Conservation (phyloP, 1,140 invertebrate genomes). For the Thalassaphorura encarpata region DNA sequence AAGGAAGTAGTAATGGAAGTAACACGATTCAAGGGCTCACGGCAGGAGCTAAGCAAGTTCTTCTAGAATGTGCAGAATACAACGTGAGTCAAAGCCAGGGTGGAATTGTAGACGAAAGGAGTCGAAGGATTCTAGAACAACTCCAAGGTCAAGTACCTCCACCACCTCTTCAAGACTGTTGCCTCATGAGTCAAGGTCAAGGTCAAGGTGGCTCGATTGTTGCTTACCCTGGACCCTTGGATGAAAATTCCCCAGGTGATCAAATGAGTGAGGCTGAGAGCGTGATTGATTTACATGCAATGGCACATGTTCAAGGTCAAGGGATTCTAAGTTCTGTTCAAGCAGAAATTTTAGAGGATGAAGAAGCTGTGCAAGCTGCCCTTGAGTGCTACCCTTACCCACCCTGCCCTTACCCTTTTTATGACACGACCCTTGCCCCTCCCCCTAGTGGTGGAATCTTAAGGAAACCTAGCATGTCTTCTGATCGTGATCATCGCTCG, state of each 20-base stretch:
- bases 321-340: too few relatives aligned
- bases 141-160: too few relatives aligned
- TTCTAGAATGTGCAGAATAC: conserved; percentile 38
- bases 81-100: conserved; percentile 34
- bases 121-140: conserved; percentile 23
- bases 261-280: conserved; percentile 40
- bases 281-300: conserved; percentile 24
- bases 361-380: not conserved
- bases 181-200: not conserved
- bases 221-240: too few relatives aligned
- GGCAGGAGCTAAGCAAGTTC: conserved; percentile 23
- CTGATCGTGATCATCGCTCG: not conserved
- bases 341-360: too few relatives aligned
- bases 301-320: not conserved
- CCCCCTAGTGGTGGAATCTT: not conserved
- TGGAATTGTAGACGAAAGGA: conserved; percentile 34
- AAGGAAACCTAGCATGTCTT: not conserved
- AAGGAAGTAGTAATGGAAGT: not conserved
- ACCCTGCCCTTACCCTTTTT: not conserved
- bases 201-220: too few relatives aligned
- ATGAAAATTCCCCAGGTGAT: too few relatives aligned
- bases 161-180: not conserved
- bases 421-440: not conserved
- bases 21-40: conserved; percentile 17
- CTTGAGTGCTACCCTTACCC: not conserved